A percentile compares a stretch with the other conserved stretches of the same genome.
Conservation (phyloP, 2,113 vertebrate species). For the Chitala chitala region DNA sequence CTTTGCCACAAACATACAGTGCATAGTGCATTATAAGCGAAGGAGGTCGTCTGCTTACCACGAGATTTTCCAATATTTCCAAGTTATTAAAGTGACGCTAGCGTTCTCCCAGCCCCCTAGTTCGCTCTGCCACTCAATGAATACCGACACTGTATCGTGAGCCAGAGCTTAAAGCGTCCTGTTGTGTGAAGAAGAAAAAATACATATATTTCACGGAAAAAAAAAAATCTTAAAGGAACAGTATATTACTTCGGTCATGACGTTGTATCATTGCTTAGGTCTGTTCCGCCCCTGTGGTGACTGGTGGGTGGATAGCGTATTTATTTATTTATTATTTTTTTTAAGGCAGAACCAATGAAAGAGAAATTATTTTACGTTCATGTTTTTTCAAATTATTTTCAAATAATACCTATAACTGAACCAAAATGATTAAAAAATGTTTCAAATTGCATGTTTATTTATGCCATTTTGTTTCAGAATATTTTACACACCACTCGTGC, state of each 20-base stretch:
- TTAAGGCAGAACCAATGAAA: constrained; percentile 25
- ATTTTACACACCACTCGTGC: too few relatives aligned
- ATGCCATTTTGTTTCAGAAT: too few relatives aligned
- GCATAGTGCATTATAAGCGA: constrained; percentile 12
- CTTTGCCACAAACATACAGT: neutral
- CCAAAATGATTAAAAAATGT: too few relatives aligned
- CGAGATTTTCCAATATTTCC: constrained; percentile 16
- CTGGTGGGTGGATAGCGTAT: constrained; percentile 40
- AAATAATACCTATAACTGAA: too few relatives aligned
- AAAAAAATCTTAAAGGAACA: constrained; percentile 61
- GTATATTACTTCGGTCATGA: constrained; percentile 39
- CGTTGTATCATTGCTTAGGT: neutral
- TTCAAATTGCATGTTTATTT: too few relatives aligned
- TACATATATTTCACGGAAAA: constrained; percentile 44
- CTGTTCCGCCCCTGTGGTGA: constrained; percentile 32
- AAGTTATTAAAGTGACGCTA: constrained; percentile 18
- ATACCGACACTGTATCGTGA: constrained; percentile 69
- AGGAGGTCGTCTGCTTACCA: constrained; percentile 13
- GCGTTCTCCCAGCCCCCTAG: constrained; percentile 18
- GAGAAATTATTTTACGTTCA: neutral
- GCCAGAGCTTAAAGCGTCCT: constrained; percentile 66
- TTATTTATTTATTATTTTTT: constrained; percentile 27
- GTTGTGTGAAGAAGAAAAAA: constrained; percentile 61
- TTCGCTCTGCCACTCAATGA: constrained; percentile 56
- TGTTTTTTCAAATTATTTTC: neutral